These are phyloP conservation scores for Lepidurus packardi DNA, from an alignment of 1,140 invertebrate species.

Conservation along the genomic window DNA sequence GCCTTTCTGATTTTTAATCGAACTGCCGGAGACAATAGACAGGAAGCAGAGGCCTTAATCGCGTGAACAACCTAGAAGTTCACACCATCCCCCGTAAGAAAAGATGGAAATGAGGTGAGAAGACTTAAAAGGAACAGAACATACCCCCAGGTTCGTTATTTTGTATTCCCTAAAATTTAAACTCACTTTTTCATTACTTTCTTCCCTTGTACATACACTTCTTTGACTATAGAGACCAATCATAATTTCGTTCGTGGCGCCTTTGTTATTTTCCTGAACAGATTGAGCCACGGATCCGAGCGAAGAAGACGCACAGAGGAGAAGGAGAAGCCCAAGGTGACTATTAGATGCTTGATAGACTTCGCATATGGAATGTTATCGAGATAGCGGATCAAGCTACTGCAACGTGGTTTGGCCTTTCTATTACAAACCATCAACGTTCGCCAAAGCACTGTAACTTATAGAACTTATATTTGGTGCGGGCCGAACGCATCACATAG, in stretches of 20 bases:
- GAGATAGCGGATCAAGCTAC: conserved; percentile 18
- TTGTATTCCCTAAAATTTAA: too few species aligned
- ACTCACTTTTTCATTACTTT: too few species aligned
- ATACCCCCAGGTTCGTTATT: too few species aligned
- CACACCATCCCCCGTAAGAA: not conserved
- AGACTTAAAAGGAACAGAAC: not conserved
- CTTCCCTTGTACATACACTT: too few species aligned
- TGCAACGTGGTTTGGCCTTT: not conserved
- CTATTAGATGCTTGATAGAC: conserved; percentile 16
- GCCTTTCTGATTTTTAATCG: not conserved
- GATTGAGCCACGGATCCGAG: not conserved
- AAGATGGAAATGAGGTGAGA: not conserved
- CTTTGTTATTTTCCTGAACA: not conserved
- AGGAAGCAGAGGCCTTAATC: not conserved
- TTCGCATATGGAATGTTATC: conserved; percentile 22
- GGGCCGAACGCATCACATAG: not conserved
- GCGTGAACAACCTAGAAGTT: not conserved
- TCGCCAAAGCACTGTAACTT: not conserved
- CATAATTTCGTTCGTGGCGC: not conserved
- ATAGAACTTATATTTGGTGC: conserved; percentile 1
- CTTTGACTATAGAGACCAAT: not conserved
- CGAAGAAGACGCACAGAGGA: not conserved
- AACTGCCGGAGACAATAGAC: not conserved
- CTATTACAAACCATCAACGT: not conserved
- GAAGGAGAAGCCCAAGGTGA: not conserved